Evolutionary conservation across 2,113 vertebrate species (phyloP).

Genomic region (Physeter macrocephalus): DNA sequence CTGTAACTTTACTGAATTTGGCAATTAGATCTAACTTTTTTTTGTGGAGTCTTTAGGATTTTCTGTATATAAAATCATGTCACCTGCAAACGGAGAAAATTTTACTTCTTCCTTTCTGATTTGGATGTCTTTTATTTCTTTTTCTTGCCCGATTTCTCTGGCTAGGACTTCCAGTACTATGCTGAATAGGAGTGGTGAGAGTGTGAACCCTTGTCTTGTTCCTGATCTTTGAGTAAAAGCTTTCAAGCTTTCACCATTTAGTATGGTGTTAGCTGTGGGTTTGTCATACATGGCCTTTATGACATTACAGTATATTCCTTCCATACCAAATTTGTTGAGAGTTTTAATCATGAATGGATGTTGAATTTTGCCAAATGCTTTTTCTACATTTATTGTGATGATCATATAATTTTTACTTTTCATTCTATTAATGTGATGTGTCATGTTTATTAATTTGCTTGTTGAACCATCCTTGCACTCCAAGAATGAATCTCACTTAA

Average conservation of each 20-base stretch:
- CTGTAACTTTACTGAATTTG: not conserved
- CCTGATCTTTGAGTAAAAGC: not conserved
- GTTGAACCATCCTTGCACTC: not conserved
- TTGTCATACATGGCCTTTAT: not conserved
- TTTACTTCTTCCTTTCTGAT: not conserved
- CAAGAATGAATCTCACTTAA: not conserved
- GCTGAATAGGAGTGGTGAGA: not conserved
- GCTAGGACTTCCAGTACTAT: not conserved
- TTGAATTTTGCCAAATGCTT: not conserved
- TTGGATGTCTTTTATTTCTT: not conserved
- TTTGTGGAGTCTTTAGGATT: not conserved
- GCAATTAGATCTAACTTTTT: not conserved
- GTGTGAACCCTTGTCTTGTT: not conserved
- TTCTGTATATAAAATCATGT: not conserved
- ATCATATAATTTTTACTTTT: not conserved
- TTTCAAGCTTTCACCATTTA: not conserved
- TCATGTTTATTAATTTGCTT: not conserved
- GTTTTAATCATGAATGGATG: not conserved
- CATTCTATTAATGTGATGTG: not conserved
- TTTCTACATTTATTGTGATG: not conserved
- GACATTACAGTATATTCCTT: not conserved
- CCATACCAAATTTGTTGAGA: not conserved
- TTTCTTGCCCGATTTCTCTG: not conserved
- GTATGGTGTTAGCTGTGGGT: not conserved
- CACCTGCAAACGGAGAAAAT: not conserved